Evolutionary conservation across 2,888 invertebrate genomes (phyloP).

Genomic region (Pediacus dermestoides): DNA sequence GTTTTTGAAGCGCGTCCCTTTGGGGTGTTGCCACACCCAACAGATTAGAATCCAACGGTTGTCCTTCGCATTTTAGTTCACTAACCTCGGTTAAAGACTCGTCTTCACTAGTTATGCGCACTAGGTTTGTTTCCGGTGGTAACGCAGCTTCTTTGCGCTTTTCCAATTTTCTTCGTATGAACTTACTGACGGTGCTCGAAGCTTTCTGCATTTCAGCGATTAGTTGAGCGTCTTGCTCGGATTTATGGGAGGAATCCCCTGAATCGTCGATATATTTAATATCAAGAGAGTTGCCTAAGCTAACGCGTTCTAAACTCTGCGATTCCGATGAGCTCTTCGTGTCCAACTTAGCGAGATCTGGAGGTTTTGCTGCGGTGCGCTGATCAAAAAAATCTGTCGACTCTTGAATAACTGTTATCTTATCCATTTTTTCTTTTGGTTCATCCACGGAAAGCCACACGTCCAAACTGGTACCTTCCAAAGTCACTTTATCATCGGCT

Average conservation of each 20-base stretch:
- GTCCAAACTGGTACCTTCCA: slow-evolving; percentile 50
- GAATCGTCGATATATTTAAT: slow-evolving; percentile 50
- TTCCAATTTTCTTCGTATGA: slow-evolving; percentile 43
- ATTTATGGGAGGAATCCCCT: slow-evolving; percentile 46
- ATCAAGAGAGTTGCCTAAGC: slow-evolving; percentile 48
- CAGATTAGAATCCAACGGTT: slow-evolving; percentile 48
- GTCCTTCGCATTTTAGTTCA: slow-evolving; percentile 53
- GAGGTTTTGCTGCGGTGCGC: slow-evolving; percentile 42
- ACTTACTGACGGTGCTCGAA: slow-evolving; percentile 43
- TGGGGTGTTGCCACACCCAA: slow-evolving; percentile 51
- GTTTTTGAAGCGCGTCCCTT: slow-evolving; percentile 53
- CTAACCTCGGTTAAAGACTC: slow-evolving; percentile 67
- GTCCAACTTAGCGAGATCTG: slow-evolving; percentile 45
- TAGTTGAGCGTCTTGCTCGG: slow-evolving; percentile 45
- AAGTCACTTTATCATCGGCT: slow-evolving; percentile 41
- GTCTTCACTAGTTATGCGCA: slow-evolving; percentile 60
- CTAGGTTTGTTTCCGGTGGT: slow-evolving; percentile 52
- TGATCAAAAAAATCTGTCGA: slow-evolving; percentile 50
- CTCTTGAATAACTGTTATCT: slow-evolving; percentile 43
- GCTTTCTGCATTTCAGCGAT: slow-evolving; percentile 46
- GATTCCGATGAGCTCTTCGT: slow-evolving; percentile 48
- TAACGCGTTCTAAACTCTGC: slow-evolving; percentile 44
- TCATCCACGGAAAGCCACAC: slow-evolving; percentile 50
- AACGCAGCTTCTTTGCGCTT: slow-evolving; percentile 49
- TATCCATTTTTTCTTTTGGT: slow-evolving; percentile 43